Conservation (phyloP, 2,797 vertebrate genomes). For the Myotis vivesi region DNA sequence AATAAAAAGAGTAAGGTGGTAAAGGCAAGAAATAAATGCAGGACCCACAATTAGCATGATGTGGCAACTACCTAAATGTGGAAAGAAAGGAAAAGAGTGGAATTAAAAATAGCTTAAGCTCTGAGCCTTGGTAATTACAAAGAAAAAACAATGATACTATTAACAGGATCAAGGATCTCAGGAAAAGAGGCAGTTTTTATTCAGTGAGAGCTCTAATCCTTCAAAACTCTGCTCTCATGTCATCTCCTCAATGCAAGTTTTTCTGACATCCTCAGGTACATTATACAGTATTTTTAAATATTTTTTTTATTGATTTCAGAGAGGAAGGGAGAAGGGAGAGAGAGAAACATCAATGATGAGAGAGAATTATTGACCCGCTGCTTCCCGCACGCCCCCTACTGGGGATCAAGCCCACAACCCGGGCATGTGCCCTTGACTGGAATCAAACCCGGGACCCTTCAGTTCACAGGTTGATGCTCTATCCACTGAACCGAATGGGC, state of each 20-base stretch:
- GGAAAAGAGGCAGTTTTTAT: neutral
- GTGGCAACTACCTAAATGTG: neutral
- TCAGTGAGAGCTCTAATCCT: neutral
- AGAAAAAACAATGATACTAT: neutral
- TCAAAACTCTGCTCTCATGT: neutral
- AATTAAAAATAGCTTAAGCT: neutral
- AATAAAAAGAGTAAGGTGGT: neutral
- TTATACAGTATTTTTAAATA: neutral
- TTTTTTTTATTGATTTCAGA: too few relatives aligned
- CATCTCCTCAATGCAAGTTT: neutral
- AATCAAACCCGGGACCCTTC: too few relatives aligned
- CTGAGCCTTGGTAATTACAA: neutral
- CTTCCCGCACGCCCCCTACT: too few relatives aligned
- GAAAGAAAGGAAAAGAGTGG: neutral
- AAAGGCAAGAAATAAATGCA: conserved; percentile 21
- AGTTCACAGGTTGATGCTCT: too few relatives aligned
- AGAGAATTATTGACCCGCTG: too few relatives aligned
- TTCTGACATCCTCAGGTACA: neutral
- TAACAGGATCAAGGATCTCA: neutral
- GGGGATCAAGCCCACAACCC: too few relatives aligned
- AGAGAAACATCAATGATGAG: too few relatives aligned
- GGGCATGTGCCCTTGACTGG: too few relatives aligned
- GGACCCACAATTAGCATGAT: neutral
- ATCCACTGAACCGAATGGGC: too few relatives aligned
- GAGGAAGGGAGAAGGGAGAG: too few relatives aligned